Percentiles rank a stretch among this genome's conserved stretches.
phyloP scores from a whole-genome alignment of 2,113 vertebrate species.

The Cheirogaleus medius region DNA sequence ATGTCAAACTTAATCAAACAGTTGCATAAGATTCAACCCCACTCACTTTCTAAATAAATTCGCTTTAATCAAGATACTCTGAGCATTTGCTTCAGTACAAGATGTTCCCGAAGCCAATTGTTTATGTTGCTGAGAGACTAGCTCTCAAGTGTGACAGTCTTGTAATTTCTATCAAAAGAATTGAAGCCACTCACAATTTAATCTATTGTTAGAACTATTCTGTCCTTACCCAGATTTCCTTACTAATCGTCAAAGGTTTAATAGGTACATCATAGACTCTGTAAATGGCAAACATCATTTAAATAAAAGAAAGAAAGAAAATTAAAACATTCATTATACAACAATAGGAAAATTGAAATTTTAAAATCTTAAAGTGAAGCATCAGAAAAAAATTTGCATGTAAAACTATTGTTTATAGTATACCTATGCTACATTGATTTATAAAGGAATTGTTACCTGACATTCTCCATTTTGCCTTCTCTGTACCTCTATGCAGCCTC shows the following conservation, averaged over 20 bases:
- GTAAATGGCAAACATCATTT: background rate
- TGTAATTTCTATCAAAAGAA: constrained; percentile 50
- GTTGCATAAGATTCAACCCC: constrained; percentile 59
- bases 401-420: background rate
- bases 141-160: constrained; percentile 41
- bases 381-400: background rate
- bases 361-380: background rate
- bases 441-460: background rate
- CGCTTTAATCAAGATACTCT: constrained; percentile 53
- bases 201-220: background rate
- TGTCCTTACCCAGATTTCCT: background rate
- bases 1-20: constrained; percentile 56
- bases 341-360: background rate
- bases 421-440: background rate
- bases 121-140: constrained; percentile 62
- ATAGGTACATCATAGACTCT: background rate
- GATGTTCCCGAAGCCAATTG: constrained; percentile 67
- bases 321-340: background rate
- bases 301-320: background rate
- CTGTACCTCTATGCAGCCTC: background rate
- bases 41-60: constrained; percentile 75
- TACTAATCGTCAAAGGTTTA: background rate
- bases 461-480: background rate
- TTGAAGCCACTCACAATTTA: background rate
- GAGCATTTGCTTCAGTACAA: constrained; percentile 64